Conservation (phyloP, 1,140 invertebrate genomes). For the Argopecten irradians region DNA sequence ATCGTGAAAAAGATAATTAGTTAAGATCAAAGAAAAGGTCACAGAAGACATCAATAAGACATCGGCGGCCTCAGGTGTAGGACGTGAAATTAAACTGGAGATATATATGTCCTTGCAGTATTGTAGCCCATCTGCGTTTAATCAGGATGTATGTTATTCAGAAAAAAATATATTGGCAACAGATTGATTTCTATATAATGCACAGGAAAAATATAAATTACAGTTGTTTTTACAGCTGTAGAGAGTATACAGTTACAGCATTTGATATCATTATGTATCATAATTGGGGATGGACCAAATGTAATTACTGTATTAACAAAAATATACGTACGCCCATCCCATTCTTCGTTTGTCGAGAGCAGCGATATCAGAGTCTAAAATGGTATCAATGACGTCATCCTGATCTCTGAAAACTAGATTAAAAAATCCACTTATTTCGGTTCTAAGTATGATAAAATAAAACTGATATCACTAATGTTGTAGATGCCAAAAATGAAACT, state of each 20-base stretch:
- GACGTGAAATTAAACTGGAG: not conserved
- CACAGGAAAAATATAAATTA: not conserved
- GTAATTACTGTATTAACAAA: too few relatives aligned
- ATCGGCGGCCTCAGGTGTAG: not conserved
- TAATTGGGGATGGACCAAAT: too few relatives aligned
- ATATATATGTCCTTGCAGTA: not conserved
- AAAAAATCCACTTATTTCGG: too few relatives aligned
- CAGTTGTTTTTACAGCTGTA: not conserved
- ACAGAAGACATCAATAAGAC: not conserved
- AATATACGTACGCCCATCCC: not conserved
- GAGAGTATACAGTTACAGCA: not conserved
- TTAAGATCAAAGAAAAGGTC: not conserved
- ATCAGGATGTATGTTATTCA: not conserved
- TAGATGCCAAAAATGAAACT: too few relatives aligned
- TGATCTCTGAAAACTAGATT: not conserved
- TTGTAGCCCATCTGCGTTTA: not conserved
- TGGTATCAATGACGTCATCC: not conserved
- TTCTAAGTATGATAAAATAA: too few relatives aligned
- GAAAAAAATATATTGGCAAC: not conserved
- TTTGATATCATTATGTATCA: too few relatives aligned
- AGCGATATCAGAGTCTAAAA: not conserved
- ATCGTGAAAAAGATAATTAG: not conserved
- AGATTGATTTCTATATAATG: not conserved
- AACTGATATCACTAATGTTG: too few relatives aligned
- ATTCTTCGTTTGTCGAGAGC: not conserved